Percentiles rank a stretch among this genome's conserved stretches.
phyloP scores from a whole-genome alignment of 2,113 vertebrate species.

The Archocentrus centrarchus region DNA sequence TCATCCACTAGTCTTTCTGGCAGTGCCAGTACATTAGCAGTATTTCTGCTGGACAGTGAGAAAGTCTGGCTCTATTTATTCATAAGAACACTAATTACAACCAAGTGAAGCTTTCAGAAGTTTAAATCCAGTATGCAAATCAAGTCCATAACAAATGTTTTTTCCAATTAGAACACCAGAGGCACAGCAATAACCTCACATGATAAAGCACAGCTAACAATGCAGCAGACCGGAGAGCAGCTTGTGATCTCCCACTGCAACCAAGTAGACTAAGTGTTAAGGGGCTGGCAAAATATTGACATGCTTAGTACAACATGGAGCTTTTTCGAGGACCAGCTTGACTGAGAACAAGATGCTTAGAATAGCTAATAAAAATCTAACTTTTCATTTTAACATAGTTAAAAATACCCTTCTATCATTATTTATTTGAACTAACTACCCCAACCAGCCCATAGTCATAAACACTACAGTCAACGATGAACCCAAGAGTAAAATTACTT shows the following conservation, averaged over 20 bases:
- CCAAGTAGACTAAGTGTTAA: slow-evolving; percentile 20
- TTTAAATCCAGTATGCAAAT: slow-evolving; percentile 37
- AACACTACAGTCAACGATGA: background rate
- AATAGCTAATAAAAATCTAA: background rate
- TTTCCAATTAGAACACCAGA: slow-evolving; percentile 27
- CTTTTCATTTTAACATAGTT: background rate
- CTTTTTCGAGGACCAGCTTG: background rate
- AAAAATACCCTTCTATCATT: background rate
- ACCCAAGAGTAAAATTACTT: background rate
- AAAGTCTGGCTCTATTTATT: background rate
- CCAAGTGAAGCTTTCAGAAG: background rate
- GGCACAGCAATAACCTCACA: slow-evolving; percentile 4
- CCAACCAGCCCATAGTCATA: background rate
- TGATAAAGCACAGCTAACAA: slow-evolving; percentile 4
- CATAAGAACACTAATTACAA: background rate
- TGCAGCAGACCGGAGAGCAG: slow-evolving; percentile 21
- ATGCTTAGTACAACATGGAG: background rate
- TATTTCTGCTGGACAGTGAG: background rate
- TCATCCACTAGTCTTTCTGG: background rate
- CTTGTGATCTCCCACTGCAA: slow-evolving; percentile 9
- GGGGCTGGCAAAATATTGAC: background rate
- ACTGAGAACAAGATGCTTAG: background rate
- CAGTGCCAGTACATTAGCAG: background rate
- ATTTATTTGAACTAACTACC: background rate
- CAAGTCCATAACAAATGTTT: background rate